phyloP scores from a whole-genome alignment of 2,888 invertebrate genomes.

The Bedellia somnulentella region DNA sequence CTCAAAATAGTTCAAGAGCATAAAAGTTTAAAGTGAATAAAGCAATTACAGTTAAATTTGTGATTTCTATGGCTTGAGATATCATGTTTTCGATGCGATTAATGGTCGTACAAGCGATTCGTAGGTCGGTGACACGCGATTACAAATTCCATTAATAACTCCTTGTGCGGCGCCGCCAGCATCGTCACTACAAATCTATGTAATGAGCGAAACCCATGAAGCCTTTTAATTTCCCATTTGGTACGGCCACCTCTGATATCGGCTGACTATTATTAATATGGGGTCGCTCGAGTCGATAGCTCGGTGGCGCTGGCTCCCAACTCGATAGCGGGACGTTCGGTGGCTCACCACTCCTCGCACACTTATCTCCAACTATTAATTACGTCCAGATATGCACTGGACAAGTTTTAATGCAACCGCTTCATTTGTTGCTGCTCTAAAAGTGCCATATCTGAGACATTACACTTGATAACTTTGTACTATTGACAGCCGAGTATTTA shows the following conservation, averaged over 20 bases:
- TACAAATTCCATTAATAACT: slow-evolving; percentile 47
- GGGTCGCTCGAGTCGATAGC: slow-evolving; percentile 23
- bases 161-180: slow-evolving; percentile 41
- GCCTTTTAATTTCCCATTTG: slow-evolving; percentile 59
- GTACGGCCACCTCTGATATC: slow-evolving; percentile 49
- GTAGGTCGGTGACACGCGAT: slow-evolving; percentile 32
- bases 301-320: slow-evolving; percentile 25
- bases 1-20: too few relatives aligned
- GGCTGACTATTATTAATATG: slow-evolving; percentile 51
- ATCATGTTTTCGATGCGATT: too few relatives aligned
- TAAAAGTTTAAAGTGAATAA: too few relatives aligned
- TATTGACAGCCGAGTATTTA: slow-evolving; percentile 26
- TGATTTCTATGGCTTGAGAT: too few relatives aligned
- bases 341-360: slow-evolving; percentile 21
- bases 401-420: slow-evolving; percentile 60
- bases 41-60: too few relatives aligned
- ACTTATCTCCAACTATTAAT: slow-evolving; percentile 57
- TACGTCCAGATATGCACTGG: slow-evolving; percentile 49
- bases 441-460: slow-evolving; percentile 49
- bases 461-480: slow-evolving; percentile 46
- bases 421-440: slow-evolving; percentile 49
- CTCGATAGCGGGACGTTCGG: slow-evolving; percentile 19
- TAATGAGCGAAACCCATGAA: slow-evolving; percentile 54
- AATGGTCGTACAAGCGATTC: slow-evolving; percentile 33
- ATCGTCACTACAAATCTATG: slow-evolving; percentile 42